These are phyloP conservation scores for Ascidia mentula DNA, from an alignment of 23 tunicate genomes.

Conservation along the genomic window DNA sequence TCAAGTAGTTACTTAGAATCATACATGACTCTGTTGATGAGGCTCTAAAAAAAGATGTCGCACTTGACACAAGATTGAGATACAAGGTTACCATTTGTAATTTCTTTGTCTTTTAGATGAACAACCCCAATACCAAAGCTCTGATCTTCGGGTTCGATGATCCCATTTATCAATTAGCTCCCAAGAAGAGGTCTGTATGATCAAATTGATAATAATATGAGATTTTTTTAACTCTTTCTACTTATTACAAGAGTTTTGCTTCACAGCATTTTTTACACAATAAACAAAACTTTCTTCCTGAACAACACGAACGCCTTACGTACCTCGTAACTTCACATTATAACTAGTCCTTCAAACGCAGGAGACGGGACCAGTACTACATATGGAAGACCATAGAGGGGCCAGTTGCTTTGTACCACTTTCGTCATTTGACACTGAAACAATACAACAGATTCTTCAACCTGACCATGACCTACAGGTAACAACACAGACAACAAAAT, in stretches of 20 bases:
- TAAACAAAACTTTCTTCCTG: no score
- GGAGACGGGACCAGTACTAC: constrained; percentile 14
- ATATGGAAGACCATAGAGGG: constrained; percentile 24
- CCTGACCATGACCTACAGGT: constrained; percentile 47
- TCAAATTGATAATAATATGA: no score
- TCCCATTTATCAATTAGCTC: not conserved
- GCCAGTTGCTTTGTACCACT: not conserved
- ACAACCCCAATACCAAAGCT: not conserved
- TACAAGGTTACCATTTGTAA: not conserved
- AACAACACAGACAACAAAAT: not conserved
- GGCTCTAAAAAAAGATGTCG: no score
- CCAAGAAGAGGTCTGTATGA: not conserved
- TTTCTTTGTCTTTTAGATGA: not conserved
- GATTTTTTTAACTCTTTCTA: no score
- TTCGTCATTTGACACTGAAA: not conserved
- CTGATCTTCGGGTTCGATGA: not conserved
- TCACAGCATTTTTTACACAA: no score
- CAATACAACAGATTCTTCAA: constrained; percentile 26
- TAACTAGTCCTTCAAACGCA: not conserved
- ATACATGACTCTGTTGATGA: no score
- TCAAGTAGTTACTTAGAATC: no score
- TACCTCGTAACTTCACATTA: no score
- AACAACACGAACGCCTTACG: no score
- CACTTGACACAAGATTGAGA: no score
- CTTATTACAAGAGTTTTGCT: no score